Percentiles rank a stretch among this genome's conserved stretches.
These are phyloP conservation scores for Galeopsomyia nigrocyanea DNA, from an alignment of 2,888 invertebrate species.

Conservation along the genomic window DNA sequence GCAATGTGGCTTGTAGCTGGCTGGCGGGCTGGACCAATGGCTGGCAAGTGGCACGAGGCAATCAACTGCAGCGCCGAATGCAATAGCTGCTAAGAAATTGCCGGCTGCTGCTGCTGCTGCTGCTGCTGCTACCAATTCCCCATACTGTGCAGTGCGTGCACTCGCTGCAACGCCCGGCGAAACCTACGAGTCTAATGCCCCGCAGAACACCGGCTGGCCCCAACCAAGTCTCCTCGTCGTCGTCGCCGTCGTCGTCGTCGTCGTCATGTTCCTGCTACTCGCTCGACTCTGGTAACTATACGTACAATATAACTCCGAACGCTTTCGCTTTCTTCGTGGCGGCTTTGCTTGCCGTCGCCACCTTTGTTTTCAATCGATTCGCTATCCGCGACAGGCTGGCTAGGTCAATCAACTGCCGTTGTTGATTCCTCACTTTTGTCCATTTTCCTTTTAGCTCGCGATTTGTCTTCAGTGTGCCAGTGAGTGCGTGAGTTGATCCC, in stretches of 20 bases:
- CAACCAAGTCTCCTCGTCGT: constrained; percentile 43
- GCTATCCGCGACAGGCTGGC: not conserved
- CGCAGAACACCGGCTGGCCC: constrained; percentile 33
- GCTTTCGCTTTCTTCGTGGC: constrained; percentile 40
- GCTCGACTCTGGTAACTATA: constrained; percentile 57
- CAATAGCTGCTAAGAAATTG: constrained; percentile 53
- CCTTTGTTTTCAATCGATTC: not conserved
- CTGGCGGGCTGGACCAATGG: constrained; percentile 60
- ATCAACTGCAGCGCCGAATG: constrained; percentile 63
- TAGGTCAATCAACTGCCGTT: too few species aligned
- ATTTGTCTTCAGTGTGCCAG: too few species aligned
- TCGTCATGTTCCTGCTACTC: constrained; percentile 60
- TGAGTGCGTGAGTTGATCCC: too few species aligned
- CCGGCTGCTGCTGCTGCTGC: constrained; percentile 9
- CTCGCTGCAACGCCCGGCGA: not conserved
- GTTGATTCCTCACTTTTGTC: too few species aligned
- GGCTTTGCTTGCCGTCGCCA: not conserved
- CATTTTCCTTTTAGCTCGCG: too few species aligned
- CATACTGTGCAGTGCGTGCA: constrained; percentile 51
- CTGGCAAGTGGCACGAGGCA: constrained; percentile 67
- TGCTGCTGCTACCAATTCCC: constrained; percentile 56
- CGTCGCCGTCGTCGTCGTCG: constrained; percentile 8
- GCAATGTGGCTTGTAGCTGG: constrained; percentile 8
- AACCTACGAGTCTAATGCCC: constrained; percentile 27
- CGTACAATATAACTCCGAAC: constrained; percentile 32